These are phyloP conservation scores for Xenopus petersii DNA, from an alignment of 2,797 vertebrate genomes.

Conservation along the genomic window DNA sequence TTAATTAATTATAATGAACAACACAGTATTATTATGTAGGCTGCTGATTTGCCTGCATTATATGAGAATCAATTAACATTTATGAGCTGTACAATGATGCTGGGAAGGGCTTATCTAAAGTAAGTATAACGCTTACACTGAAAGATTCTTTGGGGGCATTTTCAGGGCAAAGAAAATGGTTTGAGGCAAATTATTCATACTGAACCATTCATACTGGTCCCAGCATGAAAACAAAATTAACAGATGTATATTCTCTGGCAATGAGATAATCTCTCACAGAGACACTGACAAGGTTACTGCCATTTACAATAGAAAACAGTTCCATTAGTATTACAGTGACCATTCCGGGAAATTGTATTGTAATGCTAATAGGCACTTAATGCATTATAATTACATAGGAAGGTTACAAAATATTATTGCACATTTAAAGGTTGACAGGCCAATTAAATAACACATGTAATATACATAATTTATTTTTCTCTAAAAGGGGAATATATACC, in stretches of 20 bases:
- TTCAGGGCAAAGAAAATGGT: slow-evolving; percentile 6
- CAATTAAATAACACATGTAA: too few species aligned
- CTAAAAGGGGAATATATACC: too few species aligned
- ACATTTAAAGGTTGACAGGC: too few species aligned
- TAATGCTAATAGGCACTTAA: too few species aligned
- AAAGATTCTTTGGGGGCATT: slow-evolving; percentile 8
- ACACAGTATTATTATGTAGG: neutral
- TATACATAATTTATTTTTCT: too few species aligned
- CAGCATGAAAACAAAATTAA: slow-evolving; percentile 1
- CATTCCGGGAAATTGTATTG: too few species aligned
- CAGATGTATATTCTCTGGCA: slow-evolving; percentile 16
- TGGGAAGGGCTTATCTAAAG: neutral
- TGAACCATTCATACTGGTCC: slow-evolving; percentile 36
- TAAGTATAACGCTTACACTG: slow-evolving; percentile 4
- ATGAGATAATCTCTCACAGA: slow-evolving; percentile 1
- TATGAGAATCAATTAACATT: slow-evolving; percentile 9
- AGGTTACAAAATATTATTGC: too few species aligned
- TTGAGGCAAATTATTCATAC: slow-evolving; percentile 26
- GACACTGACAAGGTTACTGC: slow-evolving; percentile 29
- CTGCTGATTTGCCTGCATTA: slow-evolving; percentile 2
- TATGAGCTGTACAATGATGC: neutral
- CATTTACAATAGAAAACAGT: slow-evolving; percentile 19
- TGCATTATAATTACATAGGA: too few species aligned
- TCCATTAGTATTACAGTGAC: too few species aligned
- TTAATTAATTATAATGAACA: neutral